Percentiles rank a stretch among this genome's conserved stretches.
Conservation (phyloP, 2,113 vertebrate genomes). For the Forbesichthys papilliferus region DNA sequence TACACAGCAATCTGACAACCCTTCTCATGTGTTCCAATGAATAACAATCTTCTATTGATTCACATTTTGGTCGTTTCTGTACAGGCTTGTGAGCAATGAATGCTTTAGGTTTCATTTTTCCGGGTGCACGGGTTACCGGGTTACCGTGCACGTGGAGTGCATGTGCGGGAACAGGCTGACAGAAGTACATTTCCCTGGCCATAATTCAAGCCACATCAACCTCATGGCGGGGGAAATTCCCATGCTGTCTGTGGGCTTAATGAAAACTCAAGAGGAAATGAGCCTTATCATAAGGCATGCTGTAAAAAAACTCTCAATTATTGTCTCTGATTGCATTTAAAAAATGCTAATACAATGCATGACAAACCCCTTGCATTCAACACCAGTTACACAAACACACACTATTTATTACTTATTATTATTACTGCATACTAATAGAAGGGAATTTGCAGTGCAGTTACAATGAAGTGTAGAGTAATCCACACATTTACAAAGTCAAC, state of each 20-base stretch:
- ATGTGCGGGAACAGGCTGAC: constrained; percentile 18
- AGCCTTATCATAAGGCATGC: constrained; percentile 42
- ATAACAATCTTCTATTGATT: background rate
- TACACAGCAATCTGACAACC: background rate
- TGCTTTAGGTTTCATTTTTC: background rate
- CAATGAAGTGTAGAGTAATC: background rate
- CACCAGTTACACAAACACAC: background rate
- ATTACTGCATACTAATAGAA: background rate
- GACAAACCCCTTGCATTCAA: constrained; percentile 5
- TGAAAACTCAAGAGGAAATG: constrained; percentile 55
- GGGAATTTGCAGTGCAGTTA: background rate
- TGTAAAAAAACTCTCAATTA: constrained; percentile 42
- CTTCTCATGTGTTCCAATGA: background rate
- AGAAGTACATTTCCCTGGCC: constrained; percentile 27
- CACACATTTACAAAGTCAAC: background rate
- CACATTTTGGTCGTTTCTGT: too few species aligned
- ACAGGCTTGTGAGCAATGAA: background rate
- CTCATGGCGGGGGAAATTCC: constrained; percentile 25
- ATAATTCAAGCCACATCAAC: constrained; percentile 36
- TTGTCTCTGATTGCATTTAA: constrained; percentile 24
- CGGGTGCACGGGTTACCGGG: background rate
- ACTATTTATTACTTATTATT: background rate
- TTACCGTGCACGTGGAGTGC: constrained; percentile 10
- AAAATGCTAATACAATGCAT: constrained; percentile 32
- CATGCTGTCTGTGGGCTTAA: constrained; percentile 39